Conservation (phyloP, 1,140 invertebrate genomes). For the Prorops nasuta region DNA sequence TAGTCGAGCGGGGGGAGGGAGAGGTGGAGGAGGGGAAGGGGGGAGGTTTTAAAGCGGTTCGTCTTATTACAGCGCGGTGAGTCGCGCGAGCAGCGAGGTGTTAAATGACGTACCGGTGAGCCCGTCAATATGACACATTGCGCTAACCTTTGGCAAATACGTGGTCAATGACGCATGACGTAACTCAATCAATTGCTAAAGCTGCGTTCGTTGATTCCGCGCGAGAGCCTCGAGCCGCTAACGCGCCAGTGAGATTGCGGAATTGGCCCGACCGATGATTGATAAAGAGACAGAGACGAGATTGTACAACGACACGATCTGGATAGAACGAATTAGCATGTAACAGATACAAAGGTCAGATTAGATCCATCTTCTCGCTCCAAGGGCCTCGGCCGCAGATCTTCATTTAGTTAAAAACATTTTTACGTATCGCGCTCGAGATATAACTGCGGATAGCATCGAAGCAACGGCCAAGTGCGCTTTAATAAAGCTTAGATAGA, state of each 20-base stretch:
- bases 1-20: too few relatives aligned
- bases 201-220: slow-evolving; percentile 28
- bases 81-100: slow-evolving; percentile 15
- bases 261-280: slow-evolving; percentile 28
- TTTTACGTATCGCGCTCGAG: too few relatives aligned
- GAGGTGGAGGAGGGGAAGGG: too few relatives aligned
- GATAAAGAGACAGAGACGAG: slow-evolving; percentile 24
- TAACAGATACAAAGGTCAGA: too few relatives aligned
- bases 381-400: too few relatives aligned
- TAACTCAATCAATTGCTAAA: slow-evolving; percentile 34
- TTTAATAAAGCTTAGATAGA: too few relatives aligned
- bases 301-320: slow-evolving; percentile 22
- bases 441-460: too few relatives aligned
- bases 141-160: slow-evolving; percentile 22
- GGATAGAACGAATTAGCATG: slow-evolving; percentile 11
- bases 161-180: slow-evolving; percentile 27
- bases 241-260: neutral
- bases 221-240: slow-evolving; percentile 16
- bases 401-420: too few relatives aligned
- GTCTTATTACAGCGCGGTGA: too few relatives aligned
- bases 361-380: neutral
- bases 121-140: slow-evolving; percentile 30
- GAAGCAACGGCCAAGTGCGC: too few relatives aligned
- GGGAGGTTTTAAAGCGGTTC: too few relatives aligned
- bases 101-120: slow-evolving; percentile 19